These are phyloP conservation scores for Junonia oenone DNA, from an alignment of 2,888 invertebrate species.

Conservation along the genomic window DNA sequence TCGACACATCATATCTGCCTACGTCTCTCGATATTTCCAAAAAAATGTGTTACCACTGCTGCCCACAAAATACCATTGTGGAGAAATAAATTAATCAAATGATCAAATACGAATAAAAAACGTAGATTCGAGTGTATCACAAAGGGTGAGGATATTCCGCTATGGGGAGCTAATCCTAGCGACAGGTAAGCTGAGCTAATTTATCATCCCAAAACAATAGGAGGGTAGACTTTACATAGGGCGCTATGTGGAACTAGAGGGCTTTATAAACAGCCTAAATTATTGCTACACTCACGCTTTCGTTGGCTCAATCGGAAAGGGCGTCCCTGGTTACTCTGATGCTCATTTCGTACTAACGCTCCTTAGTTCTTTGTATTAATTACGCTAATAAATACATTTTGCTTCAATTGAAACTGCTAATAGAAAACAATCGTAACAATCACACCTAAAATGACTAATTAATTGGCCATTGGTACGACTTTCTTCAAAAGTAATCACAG, in stretches of 20 bases:
- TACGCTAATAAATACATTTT: neutral
- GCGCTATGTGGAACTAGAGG: slow-evolving; percentile 47
- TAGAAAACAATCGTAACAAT: too few species aligned
- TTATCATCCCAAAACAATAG: slow-evolving; percentile 75
- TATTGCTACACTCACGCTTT: slow-evolving; percentile 29
- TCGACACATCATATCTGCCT: neutral
- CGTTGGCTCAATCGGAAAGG: slow-evolving; percentile 16
- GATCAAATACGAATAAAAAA: slow-evolving; percentile 66
- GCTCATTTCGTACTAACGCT: neutral
- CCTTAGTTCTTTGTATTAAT: neutral
- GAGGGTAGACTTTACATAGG: slow-evolving; percentile 40
- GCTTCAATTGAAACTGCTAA: too few species aligned
- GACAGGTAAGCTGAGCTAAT: slow-evolving; percentile 75
- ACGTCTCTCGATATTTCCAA: neutral
- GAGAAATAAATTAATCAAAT: slow-evolving; percentile 63
- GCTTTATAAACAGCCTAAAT: slow-evolving; percentile 51
- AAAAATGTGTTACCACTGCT: slow-evolving; percentile 14
- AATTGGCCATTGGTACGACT: too few species aligned
- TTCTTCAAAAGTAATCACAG: too few species aligned
- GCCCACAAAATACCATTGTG: slow-evolving; percentile 44
- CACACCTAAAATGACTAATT: too few species aligned
- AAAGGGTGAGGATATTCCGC: slow-evolving; percentile 58
- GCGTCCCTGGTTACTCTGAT: slow-evolving; percentile 3
- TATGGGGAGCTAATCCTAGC: slow-evolving; percentile 62
- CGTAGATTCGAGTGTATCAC: slow-evolving; percentile 47